A percentile compares a stretch with the other conserved stretches of the same genome.
These are phyloP conservation scores for Pyxicephalus adspersus DNA, from an alignment of 2,113 vertebrate species.

Conservation along the genomic window DNA sequence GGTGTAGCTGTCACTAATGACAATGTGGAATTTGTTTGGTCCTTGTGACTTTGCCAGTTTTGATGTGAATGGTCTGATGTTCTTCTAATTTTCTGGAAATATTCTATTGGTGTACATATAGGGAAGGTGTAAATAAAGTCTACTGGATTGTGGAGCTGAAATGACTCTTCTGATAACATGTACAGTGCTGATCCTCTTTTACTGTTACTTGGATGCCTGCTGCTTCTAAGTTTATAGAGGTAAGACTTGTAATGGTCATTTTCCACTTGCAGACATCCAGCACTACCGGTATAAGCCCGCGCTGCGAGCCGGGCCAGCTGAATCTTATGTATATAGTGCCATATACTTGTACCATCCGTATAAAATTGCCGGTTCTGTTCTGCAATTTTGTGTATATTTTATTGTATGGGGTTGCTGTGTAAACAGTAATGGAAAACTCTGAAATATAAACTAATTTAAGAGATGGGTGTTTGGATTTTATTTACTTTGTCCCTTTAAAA, in stretches of 20 bases:
- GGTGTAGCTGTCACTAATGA: not conserved
- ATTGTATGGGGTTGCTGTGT: slow-evolving; percentile 74
- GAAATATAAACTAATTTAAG: slow-evolving; percentile 73
- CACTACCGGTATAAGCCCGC: slow-evolving; percentile 54
- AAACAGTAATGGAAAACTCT: slow-evolving; percentile 60
- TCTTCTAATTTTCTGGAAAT: not conserved
- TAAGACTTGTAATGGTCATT: not conserved
- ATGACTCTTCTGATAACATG: not conserved
- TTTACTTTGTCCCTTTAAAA: not conserved
- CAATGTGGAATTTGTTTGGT: no score
- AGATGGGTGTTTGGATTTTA: slow-evolving; percentile 32
- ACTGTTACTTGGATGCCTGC: slow-evolving; percentile 19
- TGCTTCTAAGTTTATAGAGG: not conserved
- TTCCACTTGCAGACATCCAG: not conserved
- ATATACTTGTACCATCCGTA: slow-evolving; percentile 66
- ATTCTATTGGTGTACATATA: slow-evolving; percentile 14
- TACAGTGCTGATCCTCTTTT: not conserved
- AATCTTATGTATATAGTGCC: slow-evolving; percentile 61
- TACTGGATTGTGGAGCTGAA: not conserved
- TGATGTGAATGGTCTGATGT: no score
- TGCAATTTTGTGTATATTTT: slow-evolving; percentile 71
- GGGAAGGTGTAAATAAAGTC: slow-evolving; percentile 1
- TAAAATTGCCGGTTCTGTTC: slow-evolving; percentile 65
- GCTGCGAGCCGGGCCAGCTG: slow-evolving; percentile 69
- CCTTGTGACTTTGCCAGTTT: no score